These are phyloP conservation scores for Acronicta psi DNA, from an alignment of 2,888 invertebrate species.

Conservation along the genomic window DNA sequence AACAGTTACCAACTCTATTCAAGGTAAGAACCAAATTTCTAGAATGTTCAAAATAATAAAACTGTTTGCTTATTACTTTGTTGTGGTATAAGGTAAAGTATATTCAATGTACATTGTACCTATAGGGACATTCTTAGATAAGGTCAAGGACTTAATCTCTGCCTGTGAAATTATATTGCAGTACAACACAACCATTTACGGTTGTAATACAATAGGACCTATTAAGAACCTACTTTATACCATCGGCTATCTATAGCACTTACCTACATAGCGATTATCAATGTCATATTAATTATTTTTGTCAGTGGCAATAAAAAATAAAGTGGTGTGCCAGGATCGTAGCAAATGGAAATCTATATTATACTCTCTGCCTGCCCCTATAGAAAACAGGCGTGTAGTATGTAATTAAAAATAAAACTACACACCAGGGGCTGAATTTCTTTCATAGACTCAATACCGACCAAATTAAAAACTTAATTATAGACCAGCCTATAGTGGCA, in stretches of 20 bases:
- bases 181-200: neutral
- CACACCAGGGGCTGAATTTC: too few species aligned
- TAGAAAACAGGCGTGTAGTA: too few species aligned
- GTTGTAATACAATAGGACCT: slow-evolving; percentile 24
- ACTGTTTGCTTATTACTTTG: slow-evolving; percentile 14
- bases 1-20: slow-evolving; percentile 20
- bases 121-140: neutral
- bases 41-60: slow-evolving; percentile 22
- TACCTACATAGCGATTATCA: neutral
- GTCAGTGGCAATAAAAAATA: too few species aligned
- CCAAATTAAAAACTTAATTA: too few species aligned
- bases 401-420: too few species aligned
- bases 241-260: neutral
- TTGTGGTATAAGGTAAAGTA: slow-evolving; percentile 22
- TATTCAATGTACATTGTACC: too few species aligned
- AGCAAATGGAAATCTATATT: too few species aligned
- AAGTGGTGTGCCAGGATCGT: too few species aligned
- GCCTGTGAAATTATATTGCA: slow-evolving; percentile 17
- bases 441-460: too few species aligned
- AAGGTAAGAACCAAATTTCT: slow-evolving; percentile 34
- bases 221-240: slow-evolving; percentile 14
- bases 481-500: too few species aligned
- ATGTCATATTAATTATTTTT: too few species aligned
- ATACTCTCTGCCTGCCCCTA: too few species aligned
- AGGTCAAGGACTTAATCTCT: neutral